These are phyloP conservation scores for Apeltes quadracus DNA, from an alignment of 2,113 vertebrate genomes.

Conservation along the genomic window DNA sequence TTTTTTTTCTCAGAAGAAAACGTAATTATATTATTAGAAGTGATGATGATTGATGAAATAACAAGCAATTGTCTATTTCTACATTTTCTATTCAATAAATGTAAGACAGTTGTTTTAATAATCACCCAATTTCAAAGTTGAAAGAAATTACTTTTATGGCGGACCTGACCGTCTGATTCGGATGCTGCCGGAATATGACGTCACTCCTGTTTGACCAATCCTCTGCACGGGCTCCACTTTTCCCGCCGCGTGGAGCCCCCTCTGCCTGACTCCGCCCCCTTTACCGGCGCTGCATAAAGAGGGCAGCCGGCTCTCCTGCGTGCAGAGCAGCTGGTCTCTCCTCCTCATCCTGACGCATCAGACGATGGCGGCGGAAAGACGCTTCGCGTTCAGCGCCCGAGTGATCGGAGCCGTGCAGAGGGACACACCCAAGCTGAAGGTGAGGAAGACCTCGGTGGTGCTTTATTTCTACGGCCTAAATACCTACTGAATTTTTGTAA, in stretches of 20 bases:
- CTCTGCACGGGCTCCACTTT: background rate
- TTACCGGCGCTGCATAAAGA: background rate
- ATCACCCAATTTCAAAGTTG: background rate
- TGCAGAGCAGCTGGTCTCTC: background rate
- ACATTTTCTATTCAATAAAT: background rate
- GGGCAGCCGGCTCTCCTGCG: rapidly evolving
- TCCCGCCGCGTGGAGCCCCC: background rate
- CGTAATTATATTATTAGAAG: background rate
- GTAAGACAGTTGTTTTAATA: background rate
- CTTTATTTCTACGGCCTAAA: too few species aligned
- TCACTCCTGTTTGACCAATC: background rate
- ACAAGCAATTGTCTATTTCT: too few species aligned
- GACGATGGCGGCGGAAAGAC: slow-evolving; percentile 55
- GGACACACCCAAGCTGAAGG: slow-evolving; percentile 72
- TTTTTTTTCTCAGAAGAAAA: background rate
- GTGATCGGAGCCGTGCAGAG: slow-evolving; percentile 74
- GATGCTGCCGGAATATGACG: background rate
- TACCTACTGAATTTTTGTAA: too few species aligned
- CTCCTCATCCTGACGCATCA: background rate
- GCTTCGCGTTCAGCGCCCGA: slow-evolving; percentile 62
- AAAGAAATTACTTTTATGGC: background rate
- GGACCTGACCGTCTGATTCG: background rate
- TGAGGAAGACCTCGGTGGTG: background rate
- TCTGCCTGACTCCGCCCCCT: slow-evolving; percentile 11
- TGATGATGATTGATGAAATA: background rate